Evolutionary conservation across 2,113 vertebrate species (phyloP).

Genomic region (Lophotis ruficrista): DNA sequence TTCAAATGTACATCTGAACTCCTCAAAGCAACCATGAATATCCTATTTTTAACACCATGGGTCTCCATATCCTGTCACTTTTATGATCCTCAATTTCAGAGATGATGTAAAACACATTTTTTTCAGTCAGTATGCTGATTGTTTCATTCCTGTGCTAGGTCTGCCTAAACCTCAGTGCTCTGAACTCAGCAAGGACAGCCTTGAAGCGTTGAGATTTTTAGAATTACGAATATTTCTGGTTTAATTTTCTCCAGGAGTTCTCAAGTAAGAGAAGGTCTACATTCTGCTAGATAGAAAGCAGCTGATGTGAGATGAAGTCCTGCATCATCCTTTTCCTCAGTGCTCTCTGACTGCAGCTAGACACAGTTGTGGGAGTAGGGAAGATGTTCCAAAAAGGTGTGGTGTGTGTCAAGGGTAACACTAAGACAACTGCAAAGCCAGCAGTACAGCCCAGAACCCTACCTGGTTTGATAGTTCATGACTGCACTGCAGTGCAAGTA

Average conservation of each 20-base stretch:
- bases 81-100: neutral
- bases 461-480: neutral
- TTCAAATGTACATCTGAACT: neutral
- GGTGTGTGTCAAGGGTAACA: fast-evolving
- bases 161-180: neutral
- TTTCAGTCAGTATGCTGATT: neutral
- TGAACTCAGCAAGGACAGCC: neutral
- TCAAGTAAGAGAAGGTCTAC: neutral
- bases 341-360: neutral
- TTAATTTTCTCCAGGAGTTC: neutral
- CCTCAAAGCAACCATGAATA: neutral
- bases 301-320: neutral
- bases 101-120: neutral
- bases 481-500: neutral
- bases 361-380: neutral
- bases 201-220: neutral
- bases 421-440: neutral
- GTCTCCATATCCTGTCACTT: neutral
- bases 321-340: neutral
- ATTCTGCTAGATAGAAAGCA: neutral
- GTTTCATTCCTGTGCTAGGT: neutral
- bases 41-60: neutral
- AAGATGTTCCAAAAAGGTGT: fast-evolving
- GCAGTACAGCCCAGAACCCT: neutral
- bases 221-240: neutral